These are phyloP conservation scores for Macrobrachium rosenbergii DNA, from an alignment of 1,140 invertebrate genomes.

Conservation along the genomic window DNA sequence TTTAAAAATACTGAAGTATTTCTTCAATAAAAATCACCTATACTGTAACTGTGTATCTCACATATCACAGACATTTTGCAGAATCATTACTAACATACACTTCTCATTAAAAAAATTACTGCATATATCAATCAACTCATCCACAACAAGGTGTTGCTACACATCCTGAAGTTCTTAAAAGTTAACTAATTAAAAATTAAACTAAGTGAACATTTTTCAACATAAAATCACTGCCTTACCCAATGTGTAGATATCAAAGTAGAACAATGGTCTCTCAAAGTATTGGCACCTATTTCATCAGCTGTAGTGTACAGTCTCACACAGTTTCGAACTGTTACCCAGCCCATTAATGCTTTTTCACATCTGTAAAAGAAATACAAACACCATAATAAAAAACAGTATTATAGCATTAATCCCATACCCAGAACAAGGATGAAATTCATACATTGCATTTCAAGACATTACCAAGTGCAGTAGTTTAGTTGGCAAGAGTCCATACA, in stretches of 20 bases:
- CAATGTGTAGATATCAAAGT: slow-evolving; percentile 93
- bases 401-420: neutral
- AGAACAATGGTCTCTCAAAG: slow-evolving; percentile 88
- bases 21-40: too few relatives aligned
- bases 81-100: slow-evolving; percentile 62
- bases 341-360: slow-evolving; percentile 88
- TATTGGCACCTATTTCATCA: slow-evolving; percentile 86
- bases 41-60: too few relatives aligned
- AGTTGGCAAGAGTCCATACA: too few relatives aligned
- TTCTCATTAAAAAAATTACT: too few relatives aligned
- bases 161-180: slow-evolving; percentile 70
- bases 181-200: slow-evolving; percentile 78
- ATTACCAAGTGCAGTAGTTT: too few relatives aligned
- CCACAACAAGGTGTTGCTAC: slow-evolving; percentile 83
- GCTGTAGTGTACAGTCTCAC: slow-evolving; percentile 88
- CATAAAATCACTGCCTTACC: slow-evolving; percentile 72
- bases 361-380: slow-evolving; percentile 75
- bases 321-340: slow-evolving; percentile 88
- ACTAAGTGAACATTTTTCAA: slow-evolving; percentile 77
- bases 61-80: slow-evolving; percentile 71
- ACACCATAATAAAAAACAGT: slow-evolving; percentile 62
- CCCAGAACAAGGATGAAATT: too few relatives aligned
- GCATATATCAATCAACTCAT: too few relatives aligned
- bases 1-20: too few relatives aligned
- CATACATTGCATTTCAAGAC: too few relatives aligned